These are phyloP conservation scores for Sphenodon punctatus DNA, from an alignment of 2,797 vertebrate genomes.

Conservation along the genomic window DNA sequence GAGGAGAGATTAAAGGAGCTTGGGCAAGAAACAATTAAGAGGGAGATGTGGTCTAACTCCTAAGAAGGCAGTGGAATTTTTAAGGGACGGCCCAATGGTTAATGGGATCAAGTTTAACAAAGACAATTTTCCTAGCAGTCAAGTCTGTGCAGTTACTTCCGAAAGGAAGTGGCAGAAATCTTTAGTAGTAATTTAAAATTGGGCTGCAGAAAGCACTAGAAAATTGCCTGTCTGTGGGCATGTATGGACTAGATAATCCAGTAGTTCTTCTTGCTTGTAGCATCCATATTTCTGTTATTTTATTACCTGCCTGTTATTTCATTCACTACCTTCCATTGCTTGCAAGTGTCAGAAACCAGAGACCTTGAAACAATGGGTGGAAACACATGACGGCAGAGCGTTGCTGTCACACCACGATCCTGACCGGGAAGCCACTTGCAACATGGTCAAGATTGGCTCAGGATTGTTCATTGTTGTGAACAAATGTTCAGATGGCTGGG, in stretches of 20 bases:
- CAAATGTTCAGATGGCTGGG: no score
- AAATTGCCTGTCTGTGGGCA: not conserved
- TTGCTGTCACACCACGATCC: no score
- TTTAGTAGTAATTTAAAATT: not conserved
- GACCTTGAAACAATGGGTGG: no score
- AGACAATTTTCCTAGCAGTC: not conserved
- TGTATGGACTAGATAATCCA: not conserved
- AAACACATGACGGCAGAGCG: no score
- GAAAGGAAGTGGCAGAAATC: not conserved
- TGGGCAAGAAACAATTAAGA: not conserved
- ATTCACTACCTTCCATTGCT: not conserved
- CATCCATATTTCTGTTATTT: not conserved
- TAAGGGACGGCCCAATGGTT: not conserved
- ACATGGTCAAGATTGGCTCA: no score
- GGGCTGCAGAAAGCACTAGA: not conserved
- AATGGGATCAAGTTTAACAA: not conserved
- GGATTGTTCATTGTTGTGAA: no score
- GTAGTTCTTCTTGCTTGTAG: not conserved
- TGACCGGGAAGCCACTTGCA: no score
- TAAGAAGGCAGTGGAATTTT: constrained; percentile 8
- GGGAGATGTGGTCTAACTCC: not conserved
- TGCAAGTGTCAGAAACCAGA: not conserved
- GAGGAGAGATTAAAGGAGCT: constrained; percentile 10
- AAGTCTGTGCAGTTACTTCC: not conserved
- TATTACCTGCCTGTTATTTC: no score